A percentile compares a stretch with the other conserved stretches of the same genome.
These are phyloP conservation scores for Halictus ligatus DNA, from an alignment of 2,888 invertebrate species.

Conservation along the genomic window DNA sequence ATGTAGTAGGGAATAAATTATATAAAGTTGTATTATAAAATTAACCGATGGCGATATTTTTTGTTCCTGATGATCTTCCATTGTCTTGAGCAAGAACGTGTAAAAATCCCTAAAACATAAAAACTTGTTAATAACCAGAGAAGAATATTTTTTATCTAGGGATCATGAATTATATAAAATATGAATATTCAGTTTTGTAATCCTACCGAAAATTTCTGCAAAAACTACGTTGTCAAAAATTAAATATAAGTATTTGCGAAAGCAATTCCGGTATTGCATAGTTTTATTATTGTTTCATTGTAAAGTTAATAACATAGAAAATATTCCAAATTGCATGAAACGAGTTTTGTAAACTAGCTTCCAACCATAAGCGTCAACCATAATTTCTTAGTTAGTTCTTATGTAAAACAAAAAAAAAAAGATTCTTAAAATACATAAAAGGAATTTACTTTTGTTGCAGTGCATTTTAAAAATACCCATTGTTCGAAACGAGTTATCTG, in stretches of 20 bases:
- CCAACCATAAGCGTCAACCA: too few relatives aligned
- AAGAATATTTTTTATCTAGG: neutral
- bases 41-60: slow-evolving; percentile 51
- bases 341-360: too few relatives aligned
- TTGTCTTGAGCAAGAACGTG: slow-evolving; percentile 36
- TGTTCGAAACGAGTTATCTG: neutral
- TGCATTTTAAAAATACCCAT: neutral
- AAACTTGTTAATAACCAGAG: neutral
- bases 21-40: slow-evolving; percentile 68
- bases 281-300: too few relatives aligned
- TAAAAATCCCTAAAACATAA: slow-evolving; percentile 45
- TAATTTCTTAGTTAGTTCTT: too few relatives aligned
- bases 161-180: neutral
- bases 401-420: too few relatives aligned
- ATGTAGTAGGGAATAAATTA: slow-evolving; percentile 65
- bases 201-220: neutral
- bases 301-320: too few relatives aligned
- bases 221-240: too few relatives aligned
- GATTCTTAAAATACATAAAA: too few relatives aligned
- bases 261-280: too few relatives aligned
- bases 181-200: neutral
- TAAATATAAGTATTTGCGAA: too few relatives aligned
- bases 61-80: slow-evolving; percentile 39
- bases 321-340: too few relatives aligned
- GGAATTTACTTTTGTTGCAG: neutral